phyloP scores from a whole-genome alignment of 92 coral and sea anemone genomes.

The Scolanthus callimorphus region DNA sequence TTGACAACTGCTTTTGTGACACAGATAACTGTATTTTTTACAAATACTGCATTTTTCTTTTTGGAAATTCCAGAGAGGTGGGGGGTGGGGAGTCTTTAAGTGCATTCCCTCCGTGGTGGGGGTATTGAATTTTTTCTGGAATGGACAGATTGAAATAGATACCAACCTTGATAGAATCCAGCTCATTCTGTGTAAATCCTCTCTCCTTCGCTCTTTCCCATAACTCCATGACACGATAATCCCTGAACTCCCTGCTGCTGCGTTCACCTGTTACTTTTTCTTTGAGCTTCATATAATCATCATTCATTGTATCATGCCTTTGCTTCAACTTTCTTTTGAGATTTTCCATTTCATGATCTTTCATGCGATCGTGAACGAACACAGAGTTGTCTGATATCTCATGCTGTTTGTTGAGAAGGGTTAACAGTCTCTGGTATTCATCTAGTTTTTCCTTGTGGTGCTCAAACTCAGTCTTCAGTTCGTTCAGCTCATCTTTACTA shows the following conservation, averaged over 20 bases:
- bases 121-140: too few relatives aligned
- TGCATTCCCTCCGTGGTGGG: too few relatives aligned
- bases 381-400: slow-evolving; percentile 74
- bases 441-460: slow-evolving; percentile 80
- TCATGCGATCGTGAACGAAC: slow-evolving; percentile 24
- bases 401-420: slow-evolving; percentile 55
- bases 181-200: slow-evolving; percentile 57
- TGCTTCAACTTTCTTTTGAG: slow-evolving; percentile 53
- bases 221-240: slow-evolving; percentile 74
- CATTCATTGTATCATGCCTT: slow-evolving; percentile 38
- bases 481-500: slow-evolving; percentile 63
- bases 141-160: too few relatives aligned
- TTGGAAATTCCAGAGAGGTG: too few relatives aligned
- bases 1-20: too few relatives aligned
- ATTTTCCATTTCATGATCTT: slow-evolving; percentile 47
- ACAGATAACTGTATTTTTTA: too few relatives aligned
- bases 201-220: slow-evolving; percentile 75
- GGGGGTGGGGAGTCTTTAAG: too few relatives aligned
- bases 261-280: slow-evolving; percentile 55
- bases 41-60: too few relatives aligned
- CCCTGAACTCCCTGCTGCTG: slow-evolving; percentile 42
- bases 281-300: slow-evolving; percentile 43
- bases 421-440: slow-evolving; percentile 57
- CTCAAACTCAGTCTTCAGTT: slow-evolving; percentile 70
- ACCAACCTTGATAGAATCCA: slow-evolving; percentile 74